Evolutionary conservation across 2,797 vertebrate genomes (phyloP).

Genomic region (Fistularia tabacaria): DNA sequence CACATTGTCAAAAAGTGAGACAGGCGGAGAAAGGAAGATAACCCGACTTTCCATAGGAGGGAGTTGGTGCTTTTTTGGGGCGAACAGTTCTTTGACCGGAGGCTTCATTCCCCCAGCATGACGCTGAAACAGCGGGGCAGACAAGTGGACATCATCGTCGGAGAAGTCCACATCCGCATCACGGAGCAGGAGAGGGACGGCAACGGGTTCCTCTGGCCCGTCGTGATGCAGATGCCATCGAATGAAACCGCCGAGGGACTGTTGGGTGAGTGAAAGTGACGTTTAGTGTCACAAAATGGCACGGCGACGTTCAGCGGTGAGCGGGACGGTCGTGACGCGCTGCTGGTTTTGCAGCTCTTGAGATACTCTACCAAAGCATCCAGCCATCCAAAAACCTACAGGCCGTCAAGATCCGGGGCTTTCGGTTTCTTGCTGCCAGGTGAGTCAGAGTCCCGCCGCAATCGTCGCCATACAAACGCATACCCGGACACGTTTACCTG

Average conservation of each 20-base stretch:
- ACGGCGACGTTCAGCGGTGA: no score
- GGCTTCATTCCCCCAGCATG: constrained; percentile 42
- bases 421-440: constrained; percentile 37
- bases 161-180: constrained; percentile 44
- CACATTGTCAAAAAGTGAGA: constrained; percentile 49
- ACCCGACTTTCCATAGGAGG: no score
- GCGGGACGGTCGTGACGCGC: no score
- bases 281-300: no score
- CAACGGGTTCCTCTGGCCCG: constrained; percentile 63
- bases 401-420: constrained; percentile 42
- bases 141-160: constrained; percentile 50
- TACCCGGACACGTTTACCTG: not conserved
- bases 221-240: constrained; percentile 39
- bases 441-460: constrained; percentile 22
- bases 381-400: no score
- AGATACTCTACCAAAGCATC: no score
- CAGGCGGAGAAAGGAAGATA: not conserved
- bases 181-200: constrained; percentile 39
- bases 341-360: no score
- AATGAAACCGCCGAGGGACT: constrained; percentile 42
- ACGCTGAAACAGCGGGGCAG: constrained; percentile 33
- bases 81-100: no score
- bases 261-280: constrained; percentile 54
- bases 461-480: no score
- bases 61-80: no score